These are phyloP conservation scores for Colostygia pectinataria DNA, from an alignment of 2,888 invertebrate genomes.

Conservation along the genomic window DNA sequence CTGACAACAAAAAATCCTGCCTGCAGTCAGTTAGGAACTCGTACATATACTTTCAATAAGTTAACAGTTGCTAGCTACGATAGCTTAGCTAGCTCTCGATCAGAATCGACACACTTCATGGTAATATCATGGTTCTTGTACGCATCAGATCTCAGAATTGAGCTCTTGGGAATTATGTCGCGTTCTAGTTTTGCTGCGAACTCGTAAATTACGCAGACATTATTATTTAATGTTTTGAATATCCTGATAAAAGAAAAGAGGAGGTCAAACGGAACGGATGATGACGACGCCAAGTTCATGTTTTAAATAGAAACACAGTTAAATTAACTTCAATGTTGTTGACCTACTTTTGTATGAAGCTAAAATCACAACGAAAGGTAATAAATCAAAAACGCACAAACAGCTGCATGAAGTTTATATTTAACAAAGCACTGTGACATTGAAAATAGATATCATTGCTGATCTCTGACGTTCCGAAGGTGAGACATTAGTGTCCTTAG, in stretches of 20 bases:
- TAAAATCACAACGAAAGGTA: not conserved
- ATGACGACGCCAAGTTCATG: too few relatives aligned
- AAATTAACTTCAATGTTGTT: too few relatives aligned
- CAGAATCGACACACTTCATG: conserved; percentile 9
- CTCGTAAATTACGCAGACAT: conserved; percentile 7
- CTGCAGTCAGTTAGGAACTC: too few relatives aligned
- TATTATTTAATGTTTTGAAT: not conserved
- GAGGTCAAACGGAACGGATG: too few relatives aligned
- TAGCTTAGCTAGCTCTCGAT: not conserved
- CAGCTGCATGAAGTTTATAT: conserved; percentile 9
- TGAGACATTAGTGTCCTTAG: too few relatives aligned
- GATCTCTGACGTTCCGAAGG: conserved; percentile 12
- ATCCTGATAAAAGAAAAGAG: too few relatives aligned
- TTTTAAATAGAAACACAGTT: too few relatives aligned
- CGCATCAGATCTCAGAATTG: conserved; percentile 22
- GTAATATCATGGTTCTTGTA: conserved; percentile 17
- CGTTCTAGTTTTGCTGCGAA: conserved; percentile 19
- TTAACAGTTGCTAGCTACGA: not conserved
- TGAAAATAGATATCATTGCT: conserved; percentile 17
- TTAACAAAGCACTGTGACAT: conserved; percentile 16
- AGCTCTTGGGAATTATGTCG: conserved; percentile 26
- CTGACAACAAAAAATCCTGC: too few relatives aligned
- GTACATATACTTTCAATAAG: too few relatives aligned
- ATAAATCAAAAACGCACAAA: conserved; percentile 6
- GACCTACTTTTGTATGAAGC: not conserved